Base-by-base conservation (phyloP, 2,113 vertebrate genomes). In the Antechinus flavipes region DNA sequence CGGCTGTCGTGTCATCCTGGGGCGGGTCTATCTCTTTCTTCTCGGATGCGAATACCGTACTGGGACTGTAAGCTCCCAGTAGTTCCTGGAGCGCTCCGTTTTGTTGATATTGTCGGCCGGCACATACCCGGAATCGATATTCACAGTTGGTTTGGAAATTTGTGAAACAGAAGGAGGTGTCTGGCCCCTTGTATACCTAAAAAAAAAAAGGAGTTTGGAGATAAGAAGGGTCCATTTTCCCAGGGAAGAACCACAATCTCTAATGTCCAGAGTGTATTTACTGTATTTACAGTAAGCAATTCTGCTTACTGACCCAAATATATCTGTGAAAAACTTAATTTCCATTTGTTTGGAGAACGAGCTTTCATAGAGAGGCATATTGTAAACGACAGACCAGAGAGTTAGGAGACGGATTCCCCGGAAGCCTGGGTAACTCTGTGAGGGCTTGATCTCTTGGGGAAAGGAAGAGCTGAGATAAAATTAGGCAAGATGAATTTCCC, bases 181-280 rank as follows among this genome's bases (percentile, higher is more conserved):
- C 98, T 2, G 98, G 97, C 95, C 99, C 99, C 96, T 99, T 99
- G 98, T 99, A 99, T 56, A 99, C 98, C 99, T 99, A 61, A 50
- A 92, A 91, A 91, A 91, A 91, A 96, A 95, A 93, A 58, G 22
- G 91, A 95, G 42, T 94, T 1, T 42, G n/a, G 89, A 90, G 91
- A 92, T 90, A 54, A 94, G 90, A 91, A 96, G 92, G 50, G 3
- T 90, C 27, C 90, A 93, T 35, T 24, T 61, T 94, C 55, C 7
- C 35, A 50, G 90, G 27, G 61, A 46, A 91, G 92, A 92, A 27
- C 26, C 35, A 35, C 12, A 76, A 46, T 76, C 6, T 92, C 52
- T 76, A 94, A 92, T 89, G 35, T 94, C 54, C 54, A 90, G 35
- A 90, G 22, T 49, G 49, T 27, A 68, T 16, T n/a, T 90, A 94